These are phyloP conservation scores for Troides oblongomaculatus DNA, from an alignment of 2,888 invertebrate genomes.

Conservation along the genomic window DNA sequence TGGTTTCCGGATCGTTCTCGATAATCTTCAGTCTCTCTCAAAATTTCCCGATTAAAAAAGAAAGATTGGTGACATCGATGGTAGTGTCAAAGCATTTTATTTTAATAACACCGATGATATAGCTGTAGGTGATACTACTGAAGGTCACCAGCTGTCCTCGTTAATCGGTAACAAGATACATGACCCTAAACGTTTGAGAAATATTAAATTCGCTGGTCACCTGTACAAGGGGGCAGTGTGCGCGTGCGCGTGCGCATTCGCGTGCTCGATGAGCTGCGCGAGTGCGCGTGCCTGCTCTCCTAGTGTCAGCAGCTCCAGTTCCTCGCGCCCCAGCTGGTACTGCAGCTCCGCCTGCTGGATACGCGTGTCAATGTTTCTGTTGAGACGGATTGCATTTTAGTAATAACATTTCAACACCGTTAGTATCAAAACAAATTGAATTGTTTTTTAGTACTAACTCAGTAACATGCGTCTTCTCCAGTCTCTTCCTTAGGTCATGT, in stretches of 20 bases:
- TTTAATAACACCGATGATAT: too few relatives aligned
- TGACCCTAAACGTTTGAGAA: too few relatives aligned
- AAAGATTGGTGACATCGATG: too few relatives aligned
- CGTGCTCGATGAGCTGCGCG: constrained; percentile 87
- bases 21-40: too few relatives aligned
- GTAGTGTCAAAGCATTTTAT: too few relatives aligned
- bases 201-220: constrained; percentile 47
- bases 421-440: neutral
- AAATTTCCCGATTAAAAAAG: too few relatives aligned
- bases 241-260: constrained; percentile 76
- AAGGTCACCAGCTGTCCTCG: too few relatives aligned
- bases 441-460: constrained; percentile 82
- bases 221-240: constrained; percentile 80
- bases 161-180: too few relatives aligned
- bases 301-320: constrained; percentile 90
- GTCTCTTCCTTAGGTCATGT: constrained; percentile 88
- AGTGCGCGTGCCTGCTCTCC: constrained; percentile 91
- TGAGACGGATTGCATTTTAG: neutral
- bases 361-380: constrained; percentile 91
- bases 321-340: constrained; percentile 92
- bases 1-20: too few relatives aligned
- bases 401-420: neutral
- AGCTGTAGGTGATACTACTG: too few relatives aligned
- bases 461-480: constrained; percentile 91
- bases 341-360: constrained; percentile 95